Evolutionary conservation across 2,888 invertebrate genomes (phyloP).

Genomic region (Eledona agricola): DNA sequence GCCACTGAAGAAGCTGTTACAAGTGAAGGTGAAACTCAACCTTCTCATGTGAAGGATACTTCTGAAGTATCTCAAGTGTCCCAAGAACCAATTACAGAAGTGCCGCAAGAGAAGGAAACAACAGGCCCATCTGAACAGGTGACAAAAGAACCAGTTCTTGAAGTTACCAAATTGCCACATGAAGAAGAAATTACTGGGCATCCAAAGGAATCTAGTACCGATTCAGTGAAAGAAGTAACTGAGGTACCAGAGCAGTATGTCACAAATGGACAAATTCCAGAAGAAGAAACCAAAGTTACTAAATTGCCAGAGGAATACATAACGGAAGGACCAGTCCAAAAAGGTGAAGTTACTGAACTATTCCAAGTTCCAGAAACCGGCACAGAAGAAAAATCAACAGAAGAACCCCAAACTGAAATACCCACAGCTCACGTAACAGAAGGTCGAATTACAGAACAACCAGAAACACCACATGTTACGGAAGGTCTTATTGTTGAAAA

Average conservation of each 20-base stretch:
- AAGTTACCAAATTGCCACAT: constrained; percentile 17
- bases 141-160: constrained; percentile 8
- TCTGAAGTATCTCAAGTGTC: too few species aligned
- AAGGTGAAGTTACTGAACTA: constrained; percentile 7
- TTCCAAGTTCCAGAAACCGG: background rate
- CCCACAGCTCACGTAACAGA: constrained; percentile 21
- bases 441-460: constrained; percentile 30
- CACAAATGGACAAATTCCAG: too few species aligned
- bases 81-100: constrained; percentile 6
- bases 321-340: constrained; percentile 6
- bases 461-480: constrained; percentile 18
- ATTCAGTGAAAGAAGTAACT: constrained; percentile 19
- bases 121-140: background rate
- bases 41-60: too few species aligned
- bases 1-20: constrained; percentile 2
- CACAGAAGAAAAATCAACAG: constrained; percentile 9
- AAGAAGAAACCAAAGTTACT: constrained; percentile 23
- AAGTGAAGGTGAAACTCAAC: too few species aligned
- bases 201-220: too few species aligned
- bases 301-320: constrained; percentile 23
- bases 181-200: too few species aligned
- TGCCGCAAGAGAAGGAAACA: background rate
- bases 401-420: constrained; percentile 22
- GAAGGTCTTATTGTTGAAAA: constrained; percentile 21
- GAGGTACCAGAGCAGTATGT: constrained; percentile 30